Evolutionary conservation across 2,888 invertebrate species (phyloP).

Genomic region (Ceriagrion tenellum): DNA sequence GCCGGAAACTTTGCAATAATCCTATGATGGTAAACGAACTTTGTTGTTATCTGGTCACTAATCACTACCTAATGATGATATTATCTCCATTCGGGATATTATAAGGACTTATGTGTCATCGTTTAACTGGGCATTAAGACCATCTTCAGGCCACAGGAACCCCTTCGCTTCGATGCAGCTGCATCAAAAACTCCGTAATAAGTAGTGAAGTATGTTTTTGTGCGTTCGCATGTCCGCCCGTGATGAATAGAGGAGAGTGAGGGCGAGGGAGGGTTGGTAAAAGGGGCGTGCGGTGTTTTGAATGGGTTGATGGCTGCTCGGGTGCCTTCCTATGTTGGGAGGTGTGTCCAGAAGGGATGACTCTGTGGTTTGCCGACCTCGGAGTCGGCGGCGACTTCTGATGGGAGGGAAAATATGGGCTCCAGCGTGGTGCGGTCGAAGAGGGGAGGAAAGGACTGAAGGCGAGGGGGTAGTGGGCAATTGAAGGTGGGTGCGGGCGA

Average conservation of each 20-base stretch:
- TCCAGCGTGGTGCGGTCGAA: not conserved
- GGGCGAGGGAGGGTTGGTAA: not conserved
- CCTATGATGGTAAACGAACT: too few relatives aligned
- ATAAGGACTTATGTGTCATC: not conserved
- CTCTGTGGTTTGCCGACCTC: conserved; percentile 28
- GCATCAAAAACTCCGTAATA: not conserved
- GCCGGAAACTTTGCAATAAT: not conserved
- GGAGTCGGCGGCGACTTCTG: not conserved
- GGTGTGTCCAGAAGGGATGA: conserved; percentile 28
- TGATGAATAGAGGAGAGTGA: not conserved
- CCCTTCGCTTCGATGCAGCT: not conserved
- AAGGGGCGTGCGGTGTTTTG: conserved; percentile 19
- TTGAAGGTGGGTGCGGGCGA: not conserved
- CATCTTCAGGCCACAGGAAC: not conserved
- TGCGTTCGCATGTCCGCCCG: not conserved
- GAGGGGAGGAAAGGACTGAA: not conserved
- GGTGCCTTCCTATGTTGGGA: conserved; percentile 8
- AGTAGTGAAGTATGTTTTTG: not conserved
- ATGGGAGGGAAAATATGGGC: not conserved
- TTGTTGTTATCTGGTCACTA: not conserved
- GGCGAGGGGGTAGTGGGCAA: not conserved
- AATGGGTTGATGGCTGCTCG: not conserved
- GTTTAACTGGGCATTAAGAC: not conserved
- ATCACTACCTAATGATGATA: not conserved
- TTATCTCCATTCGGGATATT: not conserved